Evolutionary conservation across 2,113 vertebrate species (phyloP).

Genomic region (Aleadryas rufinucha): DNA sequence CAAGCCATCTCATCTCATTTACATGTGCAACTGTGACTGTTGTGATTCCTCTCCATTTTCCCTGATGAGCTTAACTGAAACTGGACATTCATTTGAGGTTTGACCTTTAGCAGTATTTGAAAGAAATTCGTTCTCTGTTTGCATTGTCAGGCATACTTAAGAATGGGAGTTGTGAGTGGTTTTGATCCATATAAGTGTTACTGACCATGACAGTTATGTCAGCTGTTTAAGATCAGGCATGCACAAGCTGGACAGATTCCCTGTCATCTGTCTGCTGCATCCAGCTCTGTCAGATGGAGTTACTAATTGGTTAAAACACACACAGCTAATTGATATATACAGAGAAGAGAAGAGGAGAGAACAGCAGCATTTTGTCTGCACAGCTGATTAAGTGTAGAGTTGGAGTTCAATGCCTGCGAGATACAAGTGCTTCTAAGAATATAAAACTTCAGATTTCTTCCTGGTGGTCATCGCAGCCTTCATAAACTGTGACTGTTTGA

Average conservation of each 20-base stretch:
- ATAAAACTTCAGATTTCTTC: not conserved
- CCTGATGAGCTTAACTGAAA: not conserved
- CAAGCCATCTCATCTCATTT: not conserved
- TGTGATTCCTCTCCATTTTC: not conserved
- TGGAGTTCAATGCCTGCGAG: not conserved
- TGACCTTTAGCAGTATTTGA: not conserved
- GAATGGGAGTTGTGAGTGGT: not conserved
- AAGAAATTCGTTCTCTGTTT: not conserved
- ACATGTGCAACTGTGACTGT: not conserved
- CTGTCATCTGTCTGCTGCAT: not conserved
- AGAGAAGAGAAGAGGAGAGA: not conserved
- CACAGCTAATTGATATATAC: not conserved
- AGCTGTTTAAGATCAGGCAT: not conserved
- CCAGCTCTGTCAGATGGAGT: not conserved
- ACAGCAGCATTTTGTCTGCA: not conserved
- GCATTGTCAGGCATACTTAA: not conserved
- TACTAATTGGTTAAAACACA: not conserved
- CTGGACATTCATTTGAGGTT: not conserved
- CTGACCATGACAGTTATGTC: not conserved
- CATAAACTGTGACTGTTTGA: not conserved
- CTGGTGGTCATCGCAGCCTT: not conserved
- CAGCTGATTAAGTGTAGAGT: fast-evolving
- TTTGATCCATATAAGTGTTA: not conserved
- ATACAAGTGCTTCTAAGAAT: not conserved
- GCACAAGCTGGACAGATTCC: not conserved